phyloP scores from a whole-genome alignment of 2,797 vertebrate species.

The Darevskia nairensis region DNA sequence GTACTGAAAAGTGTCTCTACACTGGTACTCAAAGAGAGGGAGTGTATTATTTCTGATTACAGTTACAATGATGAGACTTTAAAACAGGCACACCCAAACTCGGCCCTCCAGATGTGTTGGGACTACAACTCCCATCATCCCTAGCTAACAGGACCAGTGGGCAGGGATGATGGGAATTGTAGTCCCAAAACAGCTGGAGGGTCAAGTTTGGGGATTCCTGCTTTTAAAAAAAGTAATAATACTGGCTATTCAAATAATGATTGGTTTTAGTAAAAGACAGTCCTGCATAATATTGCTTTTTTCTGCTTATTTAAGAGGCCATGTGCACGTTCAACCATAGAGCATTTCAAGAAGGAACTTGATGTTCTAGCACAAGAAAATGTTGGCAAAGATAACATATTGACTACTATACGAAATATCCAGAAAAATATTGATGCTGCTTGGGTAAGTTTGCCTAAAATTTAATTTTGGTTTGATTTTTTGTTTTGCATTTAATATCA shows the following conservation, averaged over 20 bases:
- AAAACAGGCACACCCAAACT: no score
- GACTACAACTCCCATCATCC: no score
- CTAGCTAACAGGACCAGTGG: no score
- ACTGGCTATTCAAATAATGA: not conserved
- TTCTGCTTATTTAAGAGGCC: constrained; percentile 51
- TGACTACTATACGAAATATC: not conserved
- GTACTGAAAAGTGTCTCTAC: not conserved
- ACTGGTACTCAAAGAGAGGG: not conserved
- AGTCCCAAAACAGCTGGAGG: no score
- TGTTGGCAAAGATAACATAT: accelerated
- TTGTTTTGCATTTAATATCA: not conserved
- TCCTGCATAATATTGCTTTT: not conserved
- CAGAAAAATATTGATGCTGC: constrained; percentile 20
- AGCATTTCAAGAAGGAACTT: constrained; percentile 64
- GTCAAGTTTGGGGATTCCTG: no score
- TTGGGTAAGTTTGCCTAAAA: constrained; percentile 45
- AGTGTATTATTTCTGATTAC: not conserved
- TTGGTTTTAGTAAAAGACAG: not conserved
- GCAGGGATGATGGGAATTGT: no score
- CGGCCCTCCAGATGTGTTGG: no score
- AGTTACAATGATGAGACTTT: not conserved
- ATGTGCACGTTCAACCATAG: constrained; percentile 30
- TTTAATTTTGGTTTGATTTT: no score
- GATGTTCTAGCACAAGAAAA: not conserved
- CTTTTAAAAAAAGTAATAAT: not conserved